A percentile compares a stretch with the other conserved stretches of the same genome.
phyloP scores from a whole-genome alignment of 2,797 vertebrate genomes.

The Discoglossus pictus region DNA sequence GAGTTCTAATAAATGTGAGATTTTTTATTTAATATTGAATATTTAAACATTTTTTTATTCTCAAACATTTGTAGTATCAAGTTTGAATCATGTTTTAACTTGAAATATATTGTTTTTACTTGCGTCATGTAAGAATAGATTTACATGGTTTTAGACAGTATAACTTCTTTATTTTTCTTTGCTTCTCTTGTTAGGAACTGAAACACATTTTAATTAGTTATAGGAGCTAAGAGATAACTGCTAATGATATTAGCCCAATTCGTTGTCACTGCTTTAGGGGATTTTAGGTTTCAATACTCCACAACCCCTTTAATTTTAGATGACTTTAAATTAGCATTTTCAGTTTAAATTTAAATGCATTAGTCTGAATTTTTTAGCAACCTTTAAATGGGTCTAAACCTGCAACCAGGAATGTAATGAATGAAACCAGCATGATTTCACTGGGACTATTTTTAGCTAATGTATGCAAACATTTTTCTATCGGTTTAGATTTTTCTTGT shows the following conservation, averaged over 20 bases:
- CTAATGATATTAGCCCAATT: slow-evolving; percentile 1
- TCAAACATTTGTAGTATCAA: no score
- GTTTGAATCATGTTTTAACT: no score
- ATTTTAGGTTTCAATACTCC: neutral
- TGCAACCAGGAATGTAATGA: no score
- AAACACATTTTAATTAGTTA: slow-evolving; percentile 8
- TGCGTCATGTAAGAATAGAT: no score
- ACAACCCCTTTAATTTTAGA: slow-evolving; percentile 1
- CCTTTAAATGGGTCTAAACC: neutral
- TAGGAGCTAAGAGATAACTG: neutral
- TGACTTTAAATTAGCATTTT: slow-evolving; percentile 5
- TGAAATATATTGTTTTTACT: no score
- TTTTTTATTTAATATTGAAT: no score
- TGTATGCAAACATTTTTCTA: no score
- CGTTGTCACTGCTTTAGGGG: slow-evolving; percentile 3
- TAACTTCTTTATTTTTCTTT: neutral
- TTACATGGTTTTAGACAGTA: no score
- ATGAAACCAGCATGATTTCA: no score
- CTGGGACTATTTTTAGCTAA: no score
- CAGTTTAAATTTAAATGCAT: slow-evolving; percentile 7
- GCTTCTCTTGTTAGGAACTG: neutral
- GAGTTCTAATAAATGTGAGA: no score
- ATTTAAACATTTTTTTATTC: neutral
- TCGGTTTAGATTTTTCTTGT: no score
- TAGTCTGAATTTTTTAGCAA: neutral